Conservation (phyloP, 2,797 vertebrate genomes). For the Taenioides sp. region DNA sequence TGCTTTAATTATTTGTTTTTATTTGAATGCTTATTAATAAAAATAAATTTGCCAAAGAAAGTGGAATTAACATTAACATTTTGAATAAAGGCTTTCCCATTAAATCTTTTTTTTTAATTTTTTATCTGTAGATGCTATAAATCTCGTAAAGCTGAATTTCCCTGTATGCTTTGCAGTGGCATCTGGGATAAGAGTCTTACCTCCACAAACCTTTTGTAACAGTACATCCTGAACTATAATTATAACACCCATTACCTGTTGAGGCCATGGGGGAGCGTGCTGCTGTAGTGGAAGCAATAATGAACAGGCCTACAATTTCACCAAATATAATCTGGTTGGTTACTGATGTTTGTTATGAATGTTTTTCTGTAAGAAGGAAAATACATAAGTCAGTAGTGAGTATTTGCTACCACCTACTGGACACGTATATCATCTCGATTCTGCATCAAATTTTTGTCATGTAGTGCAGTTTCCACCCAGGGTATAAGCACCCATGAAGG, state of each 20-base stretch:
- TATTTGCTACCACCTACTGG: slow-evolving; percentile 62
- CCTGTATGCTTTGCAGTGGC: neutral
- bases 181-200: neutral
- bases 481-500: too few species aligned
- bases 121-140: neutral
- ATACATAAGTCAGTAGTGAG: neutral
- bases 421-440: slow-evolving; percentile 10
- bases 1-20: neutral
- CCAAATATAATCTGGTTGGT: neutral
- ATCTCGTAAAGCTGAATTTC: neutral
- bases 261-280: neutral
- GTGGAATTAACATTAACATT: neutral
- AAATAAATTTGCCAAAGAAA: neutral
- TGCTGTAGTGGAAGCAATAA: neutral
- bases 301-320: neutral
- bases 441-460: neutral
- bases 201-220: neutral
- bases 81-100: neutral
- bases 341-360: neutral
- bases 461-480: neutral
- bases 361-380: neutral
- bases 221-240: neutral
- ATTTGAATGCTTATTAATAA: neutral
- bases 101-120: neutral
- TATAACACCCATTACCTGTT: neutral